Evolutionary conservation across 2,888 invertebrate species (phyloP).

Genomic region (Drosophila tripunctata): DNA sequence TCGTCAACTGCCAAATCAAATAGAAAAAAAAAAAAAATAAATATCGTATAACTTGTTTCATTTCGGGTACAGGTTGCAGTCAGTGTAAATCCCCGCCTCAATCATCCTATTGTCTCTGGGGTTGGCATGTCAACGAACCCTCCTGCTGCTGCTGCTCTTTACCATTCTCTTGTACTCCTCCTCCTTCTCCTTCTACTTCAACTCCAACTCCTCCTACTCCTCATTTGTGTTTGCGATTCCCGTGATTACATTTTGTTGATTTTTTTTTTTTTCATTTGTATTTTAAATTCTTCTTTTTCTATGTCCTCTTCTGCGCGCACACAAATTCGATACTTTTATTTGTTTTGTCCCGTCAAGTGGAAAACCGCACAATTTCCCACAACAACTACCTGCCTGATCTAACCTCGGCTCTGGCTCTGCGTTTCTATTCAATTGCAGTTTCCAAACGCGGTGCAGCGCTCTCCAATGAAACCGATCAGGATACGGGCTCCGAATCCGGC

Average conservation of each 20-base stretch:
- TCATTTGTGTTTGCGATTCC: conserved; percentile 64
- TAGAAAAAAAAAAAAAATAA: conserved; percentile 44
- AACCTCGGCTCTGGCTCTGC: conserved; percentile 12
- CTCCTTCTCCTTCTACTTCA: neutral
- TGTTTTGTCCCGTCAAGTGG: conserved; percentile 53
- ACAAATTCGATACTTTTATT: conserved; percentile 76
- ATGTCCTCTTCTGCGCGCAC: conserved; percentile 23
- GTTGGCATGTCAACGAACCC: conserved; percentile 64
- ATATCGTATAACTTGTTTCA: conserved; percentile 81
- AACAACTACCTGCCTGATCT: conserved; percentile 45
- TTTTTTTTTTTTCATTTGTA: conserved; percentile 22
- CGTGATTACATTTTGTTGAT: conserved; percentile 62
- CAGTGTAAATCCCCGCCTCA: neutral
- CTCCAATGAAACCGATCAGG: conserved; percentile 84
- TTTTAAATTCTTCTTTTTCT: conserved; percentile 20
- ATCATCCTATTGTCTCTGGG: conserved; percentile 36
- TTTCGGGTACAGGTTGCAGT: conserved; percentile 56
- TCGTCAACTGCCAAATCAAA: conserved; percentile 67
- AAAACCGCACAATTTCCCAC: conserved; percentile 65
- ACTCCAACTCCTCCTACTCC: neutral
- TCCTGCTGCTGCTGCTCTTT: conserved; percentile 15
- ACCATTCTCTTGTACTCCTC: neutral
- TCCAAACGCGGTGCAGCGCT: conserved; percentile 83
- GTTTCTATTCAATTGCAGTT: conserved; percentile 65
- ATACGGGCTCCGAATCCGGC: conserved; percentile 84